phyloP scores from a whole-genome alignment of 2,113 vertebrate species.

The Brachyhypopomus gauderio region DNA sequence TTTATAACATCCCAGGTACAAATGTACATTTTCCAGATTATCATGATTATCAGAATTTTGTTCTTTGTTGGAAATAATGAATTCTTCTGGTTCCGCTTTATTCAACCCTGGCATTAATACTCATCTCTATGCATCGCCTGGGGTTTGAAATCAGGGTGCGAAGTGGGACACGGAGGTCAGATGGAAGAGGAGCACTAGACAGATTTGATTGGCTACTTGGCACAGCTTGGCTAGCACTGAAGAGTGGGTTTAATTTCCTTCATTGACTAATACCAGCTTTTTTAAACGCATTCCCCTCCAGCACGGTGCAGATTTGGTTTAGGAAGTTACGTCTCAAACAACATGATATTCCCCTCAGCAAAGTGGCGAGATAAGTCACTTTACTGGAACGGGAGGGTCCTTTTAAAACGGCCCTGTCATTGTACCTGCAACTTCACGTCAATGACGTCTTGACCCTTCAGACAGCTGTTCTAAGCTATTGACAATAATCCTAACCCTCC shows the following conservation, averaged over 20 bases:
- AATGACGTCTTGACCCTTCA: conserved; percentile 17
- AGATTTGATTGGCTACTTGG: not conserved
- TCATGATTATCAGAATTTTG: not conserved
- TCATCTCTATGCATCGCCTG: not conserved
- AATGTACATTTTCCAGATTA: not conserved
- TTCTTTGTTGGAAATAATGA: not conserved
- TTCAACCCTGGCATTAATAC: not conserved
- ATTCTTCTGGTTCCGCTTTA: not conserved
- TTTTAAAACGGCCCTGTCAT: not conserved
- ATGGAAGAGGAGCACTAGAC: not conserved
- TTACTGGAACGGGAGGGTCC: not conserved
- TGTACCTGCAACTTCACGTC: conserved; percentile 18
- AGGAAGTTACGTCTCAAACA: not conserved
- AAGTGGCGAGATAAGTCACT: conserved; percentile 4
- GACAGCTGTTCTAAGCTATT: not conserved
- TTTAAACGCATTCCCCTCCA: conserved; percentile 47
- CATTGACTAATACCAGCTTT: conserved; percentile 21
- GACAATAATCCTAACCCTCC: not conserved
- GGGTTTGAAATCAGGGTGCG: not conserved
- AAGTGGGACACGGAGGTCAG: conserved; percentile 5
- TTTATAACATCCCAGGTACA: no score
- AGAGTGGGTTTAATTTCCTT: conserved; percentile 49
- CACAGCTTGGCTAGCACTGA: conserved; percentile 55
- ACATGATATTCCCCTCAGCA: conserved; percentile 24
- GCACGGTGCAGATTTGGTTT: conserved; percentile 45